Evolutionary conservation across 2,797 vertebrate species (phyloP).

Genomic region (Enteromius trimaculatus): DNA sequence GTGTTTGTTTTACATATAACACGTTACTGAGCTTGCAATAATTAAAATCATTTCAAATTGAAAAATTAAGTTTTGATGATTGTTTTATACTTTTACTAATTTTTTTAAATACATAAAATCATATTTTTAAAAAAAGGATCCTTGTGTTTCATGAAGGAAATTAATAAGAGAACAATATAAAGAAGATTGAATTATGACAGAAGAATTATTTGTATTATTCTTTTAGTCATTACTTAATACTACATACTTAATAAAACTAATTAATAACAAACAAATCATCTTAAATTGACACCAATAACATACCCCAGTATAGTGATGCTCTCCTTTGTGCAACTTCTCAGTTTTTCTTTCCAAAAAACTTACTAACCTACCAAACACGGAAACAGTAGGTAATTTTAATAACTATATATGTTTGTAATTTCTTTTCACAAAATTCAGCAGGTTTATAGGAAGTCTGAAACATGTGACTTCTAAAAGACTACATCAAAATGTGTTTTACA

Average conservation of each 20-base stretch:
- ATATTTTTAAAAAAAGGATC: neutral
- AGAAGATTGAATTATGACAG: neutral
- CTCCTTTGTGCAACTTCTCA: slow-evolving; percentile 86
- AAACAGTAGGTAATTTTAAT: neutral
- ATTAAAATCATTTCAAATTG: too few species aligned
- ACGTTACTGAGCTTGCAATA: neutral
- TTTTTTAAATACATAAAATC: neutral
- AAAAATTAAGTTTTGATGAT: too few species aligned
- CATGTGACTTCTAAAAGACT: neutral
- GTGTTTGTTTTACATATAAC: neutral
- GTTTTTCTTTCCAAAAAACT: slow-evolving; percentile 90
- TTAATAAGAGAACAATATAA: too few species aligned
- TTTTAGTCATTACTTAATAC: neutral
- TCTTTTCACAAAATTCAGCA: neutral
- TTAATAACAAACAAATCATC: neutral
- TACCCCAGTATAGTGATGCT: slow-evolving; percentile 94
- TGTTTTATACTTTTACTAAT: neutral
- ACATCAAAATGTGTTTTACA: neutral
- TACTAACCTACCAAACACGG: slow-evolving; percentile 79
- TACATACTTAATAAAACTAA: neutral
- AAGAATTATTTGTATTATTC: neutral
- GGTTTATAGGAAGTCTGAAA: neutral
- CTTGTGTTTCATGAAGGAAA: neutral
- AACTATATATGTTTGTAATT: neutral
- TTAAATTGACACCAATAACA: slow-evolving; percentile 43